These are phyloP conservation scores for Phengaris alcon DNA, from an alignment of 2,888 invertebrate genomes.

Conservation along the genomic window DNA sequence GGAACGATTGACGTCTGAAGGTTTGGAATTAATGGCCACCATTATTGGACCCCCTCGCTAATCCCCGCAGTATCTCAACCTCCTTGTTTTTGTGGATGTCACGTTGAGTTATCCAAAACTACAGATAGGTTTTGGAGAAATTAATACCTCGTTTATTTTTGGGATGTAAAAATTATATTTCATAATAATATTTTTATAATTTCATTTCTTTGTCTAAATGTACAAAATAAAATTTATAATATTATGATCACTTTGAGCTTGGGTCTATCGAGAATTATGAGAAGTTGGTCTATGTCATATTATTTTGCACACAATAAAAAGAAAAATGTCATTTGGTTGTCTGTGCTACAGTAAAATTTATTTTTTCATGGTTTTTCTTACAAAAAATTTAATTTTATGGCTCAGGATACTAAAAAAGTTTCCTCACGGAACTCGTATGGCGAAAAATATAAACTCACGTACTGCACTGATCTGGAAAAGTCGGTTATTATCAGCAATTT, in stretches of 20 bases:
- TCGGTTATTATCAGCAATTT: constrained; percentile 93
- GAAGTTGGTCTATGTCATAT: not conserved
- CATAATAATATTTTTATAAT: not conserved
- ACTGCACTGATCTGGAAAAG: constrained; percentile 89
- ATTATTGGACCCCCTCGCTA: constrained; percentile 13
- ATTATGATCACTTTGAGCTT: too few relatives aligned
- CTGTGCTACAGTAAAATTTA: not conserved
- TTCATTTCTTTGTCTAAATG: too few relatives aligned
- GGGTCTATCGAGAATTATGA: not conserved
- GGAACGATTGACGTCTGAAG: constrained; percentile 50
- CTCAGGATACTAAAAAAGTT: constrained; percentile 25
- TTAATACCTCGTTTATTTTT: not conserved
- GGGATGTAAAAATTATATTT: not conserved
- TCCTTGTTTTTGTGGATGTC: constrained; percentile 4
- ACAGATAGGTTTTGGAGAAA: too few relatives aligned
- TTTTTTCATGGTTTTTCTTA: not conserved
- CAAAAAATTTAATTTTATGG: not conserved
- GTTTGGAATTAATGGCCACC: constrained; percentile 16
- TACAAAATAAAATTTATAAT: too few relatives aligned
- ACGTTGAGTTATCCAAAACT: not conserved
- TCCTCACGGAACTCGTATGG: not conserved
- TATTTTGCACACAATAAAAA: not conserved
- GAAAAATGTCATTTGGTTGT: not conserved
- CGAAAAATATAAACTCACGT: constrained; percentile 38
- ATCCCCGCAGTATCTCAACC: constrained; percentile 6